A percentile compares a stretch with the other conserved stretches of the same genome.
phyloP scores from a whole-genome alignment of 2,797 vertebrate genomes.

The Aldrovandia affinis region DNA sequence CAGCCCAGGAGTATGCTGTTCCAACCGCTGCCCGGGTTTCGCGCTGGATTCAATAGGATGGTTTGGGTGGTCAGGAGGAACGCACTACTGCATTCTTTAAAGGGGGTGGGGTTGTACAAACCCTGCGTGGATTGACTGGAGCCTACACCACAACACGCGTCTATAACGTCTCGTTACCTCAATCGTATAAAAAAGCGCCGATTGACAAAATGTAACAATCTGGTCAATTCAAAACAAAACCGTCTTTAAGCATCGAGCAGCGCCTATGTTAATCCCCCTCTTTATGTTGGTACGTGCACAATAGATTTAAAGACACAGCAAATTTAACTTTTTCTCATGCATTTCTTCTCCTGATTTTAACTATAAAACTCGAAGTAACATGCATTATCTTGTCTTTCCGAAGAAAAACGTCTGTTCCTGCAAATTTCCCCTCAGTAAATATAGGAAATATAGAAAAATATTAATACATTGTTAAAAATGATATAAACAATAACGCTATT shows the following conservation, averaged over 20 bases:
- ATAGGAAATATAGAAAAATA: neutral
- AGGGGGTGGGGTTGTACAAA: neutral
- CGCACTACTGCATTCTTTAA: slow-evolving; percentile 17
- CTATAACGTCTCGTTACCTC: neutral
- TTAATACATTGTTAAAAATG: neutral
- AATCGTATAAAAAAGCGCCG: neutral
- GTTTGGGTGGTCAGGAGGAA: slow-evolving; percentile 22
- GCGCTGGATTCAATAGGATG: neutral
- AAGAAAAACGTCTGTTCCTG: neutral
- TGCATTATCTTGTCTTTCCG: neutral
- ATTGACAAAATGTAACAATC: neutral
- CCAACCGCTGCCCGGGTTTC: slow-evolving; percentile 3
- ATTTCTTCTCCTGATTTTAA: neutral
- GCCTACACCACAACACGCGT: neutral
- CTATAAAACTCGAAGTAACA: neutral
- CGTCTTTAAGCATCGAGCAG: neutral
- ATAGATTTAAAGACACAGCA: slow-evolving; percentile 26
- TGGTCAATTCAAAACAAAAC: neutral
- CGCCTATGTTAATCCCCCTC: neutral
- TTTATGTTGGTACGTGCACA: slow-evolving; percentile 26
- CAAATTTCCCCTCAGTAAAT: neutral
- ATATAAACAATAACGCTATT: neutral
- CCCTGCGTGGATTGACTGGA: neutral
- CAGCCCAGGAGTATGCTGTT: neutral
- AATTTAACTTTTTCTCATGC: slow-evolving; percentile 11